Evolutionary conservation across 2,797 vertebrate species (phyloP).

Genomic region (Morus bassanus): DNA sequence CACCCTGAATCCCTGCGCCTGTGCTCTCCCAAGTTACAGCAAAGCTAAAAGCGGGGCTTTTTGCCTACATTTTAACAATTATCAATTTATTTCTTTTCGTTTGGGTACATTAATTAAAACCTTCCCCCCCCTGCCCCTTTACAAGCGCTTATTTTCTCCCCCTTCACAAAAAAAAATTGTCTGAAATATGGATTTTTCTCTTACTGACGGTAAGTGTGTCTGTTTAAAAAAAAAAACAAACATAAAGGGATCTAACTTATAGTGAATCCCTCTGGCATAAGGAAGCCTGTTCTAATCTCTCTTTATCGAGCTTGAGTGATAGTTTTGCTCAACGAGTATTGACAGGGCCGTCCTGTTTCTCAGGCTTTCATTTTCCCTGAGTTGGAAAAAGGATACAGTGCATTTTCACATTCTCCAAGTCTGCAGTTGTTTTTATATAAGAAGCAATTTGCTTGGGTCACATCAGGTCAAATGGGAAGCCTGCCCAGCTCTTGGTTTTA

Average conservation of each 20-base stretch:
- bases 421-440: constrained; percentile 87
- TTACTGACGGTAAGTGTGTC: not conserved
- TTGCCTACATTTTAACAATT: constrained; percentile 48
- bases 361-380: constrained; percentile 74
- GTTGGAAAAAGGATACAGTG: constrained; percentile 77
- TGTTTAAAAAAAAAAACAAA: constrained; percentile 46
- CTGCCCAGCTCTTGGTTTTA: constrained; percentile 85
- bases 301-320: constrained; percentile 74
- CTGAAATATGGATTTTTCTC: constrained; percentile 52
- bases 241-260: constrained; percentile 66
- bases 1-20: constrained; percentile 72
- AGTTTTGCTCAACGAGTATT: constrained; percentile 71
- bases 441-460: constrained; percentile 85
- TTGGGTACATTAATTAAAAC: not conserved
- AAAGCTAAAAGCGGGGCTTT: constrained; percentile 55
- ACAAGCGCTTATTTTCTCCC: not conserved
- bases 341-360: constrained; percentile 75
- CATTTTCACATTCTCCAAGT: constrained; percentile 81
- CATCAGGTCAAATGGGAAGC: constrained; percentile 83
- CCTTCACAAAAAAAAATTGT: constrained; percentile 4
- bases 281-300: constrained; percentile 72
- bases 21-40: constrained; percentile 65
- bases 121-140: not conserved
- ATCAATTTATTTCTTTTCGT: constrained; percentile 25
- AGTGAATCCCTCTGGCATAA: constrained; percentile 71